These are phyloP conservation scores for Chirona hameri DNA, from an alignment of 2,888 invertebrate genomes.

Conservation along the genomic window DNA sequence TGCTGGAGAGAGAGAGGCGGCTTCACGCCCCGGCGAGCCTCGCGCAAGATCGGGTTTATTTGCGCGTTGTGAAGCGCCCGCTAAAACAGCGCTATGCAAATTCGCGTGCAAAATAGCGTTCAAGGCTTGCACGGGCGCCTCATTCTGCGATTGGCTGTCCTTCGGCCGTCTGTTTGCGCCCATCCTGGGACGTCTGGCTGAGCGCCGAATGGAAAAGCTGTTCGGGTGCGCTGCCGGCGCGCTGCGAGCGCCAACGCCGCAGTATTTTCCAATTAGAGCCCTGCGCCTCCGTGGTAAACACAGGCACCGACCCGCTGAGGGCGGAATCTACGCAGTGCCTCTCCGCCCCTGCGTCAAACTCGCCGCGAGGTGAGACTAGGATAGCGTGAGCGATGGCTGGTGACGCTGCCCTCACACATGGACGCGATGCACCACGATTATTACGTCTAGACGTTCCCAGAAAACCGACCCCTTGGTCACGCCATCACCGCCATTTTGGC, in stretches of 20 bases:
- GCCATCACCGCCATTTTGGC: too few relatives aligned
- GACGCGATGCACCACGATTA: background rate
- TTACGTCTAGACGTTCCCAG: too few relatives aligned
- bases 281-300: background rate
- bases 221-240: background rate
- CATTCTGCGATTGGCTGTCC: background rate
- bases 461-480: too few relatives aligned
- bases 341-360: too few relatives aligned
- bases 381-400: too few relatives aligned
- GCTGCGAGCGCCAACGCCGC: background rate
- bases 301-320: too few relatives aligned
- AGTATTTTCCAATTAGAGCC: slow-evolving; percentile 22
- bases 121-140: background rate
- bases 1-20: background rate
- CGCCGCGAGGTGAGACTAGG: too few relatives aligned
- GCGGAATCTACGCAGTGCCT: too few relatives aligned
- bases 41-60: background rate
- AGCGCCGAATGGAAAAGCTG: background rate
- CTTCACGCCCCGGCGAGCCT: background rate
- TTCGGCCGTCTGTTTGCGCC: background rate
- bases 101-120: slow-evolving; percentile 22
- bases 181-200: background rate
- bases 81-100: background rate
- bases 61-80: background rate
- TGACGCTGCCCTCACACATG: background rate